A percentile compares a stretch with the other conserved stretches of the same genome.
phyloP scores from a whole-genome alignment of 2,797 vertebrate species.

The Carapus acus region DNA sequence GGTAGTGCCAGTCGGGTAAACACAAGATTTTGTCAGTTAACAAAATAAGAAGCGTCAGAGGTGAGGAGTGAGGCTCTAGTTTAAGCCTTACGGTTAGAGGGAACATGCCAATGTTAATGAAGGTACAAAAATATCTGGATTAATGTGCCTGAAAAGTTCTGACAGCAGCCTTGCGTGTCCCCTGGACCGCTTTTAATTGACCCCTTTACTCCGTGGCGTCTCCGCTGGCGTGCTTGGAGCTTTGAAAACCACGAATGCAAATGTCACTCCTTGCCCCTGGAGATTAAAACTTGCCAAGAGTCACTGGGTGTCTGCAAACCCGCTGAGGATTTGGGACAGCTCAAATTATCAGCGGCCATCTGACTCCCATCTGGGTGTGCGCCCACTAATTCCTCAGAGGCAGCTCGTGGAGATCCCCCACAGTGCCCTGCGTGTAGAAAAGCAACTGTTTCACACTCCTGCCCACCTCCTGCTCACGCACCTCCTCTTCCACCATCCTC shows the following conservation, averaged over 20 bases:
- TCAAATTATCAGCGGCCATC: constrained; percentile 47
- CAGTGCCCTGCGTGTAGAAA: constrained; percentile 25
- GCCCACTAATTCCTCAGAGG: constrained; percentile 35
- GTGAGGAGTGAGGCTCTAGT: constrained; percentile 3
- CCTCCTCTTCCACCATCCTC: no score
- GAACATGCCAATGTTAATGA: constrained; percentile 17
- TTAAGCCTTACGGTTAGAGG: neutral
- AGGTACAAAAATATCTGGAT: constrained; percentile 3
- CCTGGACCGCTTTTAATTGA: constrained; percentile 18
- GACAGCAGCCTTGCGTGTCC: constrained; percentile 25
- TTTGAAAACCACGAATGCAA: constrained; percentile 33
- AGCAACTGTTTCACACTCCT: neutral
- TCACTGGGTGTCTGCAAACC: constrained; percentile 29
- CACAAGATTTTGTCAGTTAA: neutral
- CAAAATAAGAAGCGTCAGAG: neutral
- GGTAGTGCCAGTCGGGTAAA: neutral
- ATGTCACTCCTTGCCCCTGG: constrained; percentile 33
- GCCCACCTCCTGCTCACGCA: constrained; percentile 36
- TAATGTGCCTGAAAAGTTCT: constrained; percentile 17
- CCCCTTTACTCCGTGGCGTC: constrained; percentile 19
- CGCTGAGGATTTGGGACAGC: constrained; percentile 34
- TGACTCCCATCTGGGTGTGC: constrained; percentile 50
- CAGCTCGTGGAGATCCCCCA: constrained; percentile 25
- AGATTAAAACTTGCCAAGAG: constrained; percentile 28
- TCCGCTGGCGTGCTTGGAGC: constrained; percentile 30